Evolutionary conservation across 2,888 invertebrate genomes (phyloP), one percentile per base, ranked within the genome.

Genomic region (Tachina grossa): DNA sequence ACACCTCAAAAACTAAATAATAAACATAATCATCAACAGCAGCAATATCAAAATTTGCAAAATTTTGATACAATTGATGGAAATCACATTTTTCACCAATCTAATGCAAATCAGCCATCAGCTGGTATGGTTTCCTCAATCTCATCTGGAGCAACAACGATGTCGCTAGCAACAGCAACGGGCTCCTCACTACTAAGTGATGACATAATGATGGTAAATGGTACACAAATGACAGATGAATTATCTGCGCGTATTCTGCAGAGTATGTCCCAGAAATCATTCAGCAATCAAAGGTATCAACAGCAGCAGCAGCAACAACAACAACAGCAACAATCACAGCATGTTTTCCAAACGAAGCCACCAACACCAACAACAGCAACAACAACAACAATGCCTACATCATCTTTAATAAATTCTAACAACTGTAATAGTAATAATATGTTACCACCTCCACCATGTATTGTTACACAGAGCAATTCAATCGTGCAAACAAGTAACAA

Each of bases 191-290:
- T 91, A 43, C 87, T 91, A 72, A 89, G 90, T 19, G 93, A 93
- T 68, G 93, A 93, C 83, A 91, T 93, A 19, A 91, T 92, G 90
- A 92, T 93, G 87, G 93, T 92, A 10, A 93, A 93, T 88, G 93
- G 93, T 45, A 92, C 92, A 1, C 92, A 92, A 84, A 93, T 93
- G 93, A 93, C 92, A 2, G 93, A 93, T 75, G 93, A 92, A 87
- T 53, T 92, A 2, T 92, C 93, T 47, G 93, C 93, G 5, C 90
- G 93, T 55, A 93, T 93, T 59, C 85, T 93, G 39, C 93, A 93
- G 81, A 93, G 93, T 85, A 92, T 93, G 91, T 92, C 93, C 0
- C 92, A 93, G 78, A 93, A 93, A 85, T 91, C 92, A 0, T 91
- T 92, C 68, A 89, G 88, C 71, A 90, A 89, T 85, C 90, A 90